Percentiles rank a stretch among this genome's conserved stretches.
Conservation (phyloP, 53 echinoderm and acorn worm species). For the Actinopyga echinites region DNA sequence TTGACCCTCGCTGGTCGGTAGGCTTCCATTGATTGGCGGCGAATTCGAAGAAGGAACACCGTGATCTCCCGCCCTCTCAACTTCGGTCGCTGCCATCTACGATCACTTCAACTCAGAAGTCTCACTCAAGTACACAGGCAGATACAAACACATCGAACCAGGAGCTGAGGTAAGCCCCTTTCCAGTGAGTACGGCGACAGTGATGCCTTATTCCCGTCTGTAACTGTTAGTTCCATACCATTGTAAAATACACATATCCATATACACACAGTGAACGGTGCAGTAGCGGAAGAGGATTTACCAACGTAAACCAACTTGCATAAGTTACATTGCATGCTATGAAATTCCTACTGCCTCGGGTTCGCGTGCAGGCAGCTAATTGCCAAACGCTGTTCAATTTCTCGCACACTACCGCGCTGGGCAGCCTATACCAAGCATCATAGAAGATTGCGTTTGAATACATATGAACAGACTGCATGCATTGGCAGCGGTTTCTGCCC, state of each 20-base stretch:
- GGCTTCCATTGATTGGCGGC: slow-evolving; percentile 39
- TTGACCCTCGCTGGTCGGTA: slow-evolving; percentile 40
- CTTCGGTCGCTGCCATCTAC: slow-evolving; percentile 22
- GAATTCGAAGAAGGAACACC: slow-evolving; percentile 43
- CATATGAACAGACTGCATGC: background rate
- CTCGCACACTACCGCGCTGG: slow-evolving; percentile 13
- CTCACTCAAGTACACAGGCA: background rate
- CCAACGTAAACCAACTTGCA: slow-evolving; percentile 14
- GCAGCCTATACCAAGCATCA: slow-evolving; percentile 3
- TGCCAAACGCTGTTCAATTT: slow-evolving; percentile 1
- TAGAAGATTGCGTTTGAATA: too few relatives aligned
- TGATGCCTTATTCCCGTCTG: background rate
- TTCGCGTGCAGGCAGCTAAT: slow-evolving; percentile 34
- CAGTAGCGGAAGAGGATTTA: background rate
- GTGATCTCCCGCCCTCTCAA: slow-evolving; percentile 36
- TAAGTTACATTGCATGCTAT: slow-evolving; percentile 31
- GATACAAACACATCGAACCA: background rate
- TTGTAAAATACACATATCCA: background rate
- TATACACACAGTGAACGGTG: background rate
- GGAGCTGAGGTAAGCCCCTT: slow-evolving; percentile 5
- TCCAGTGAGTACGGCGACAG: background rate
- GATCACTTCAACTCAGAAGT: background rate
- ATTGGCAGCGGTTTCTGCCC: background rate
- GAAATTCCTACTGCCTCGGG: slow-evolving; percentile 20
- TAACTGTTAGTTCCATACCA: slow-evolving; percentile 15